Evolutionary conservation across 2,113 vertebrate species (phyloP), one percentile per base, ranked within the genome.

Genomic region (Tichodroma muraria): DNA sequence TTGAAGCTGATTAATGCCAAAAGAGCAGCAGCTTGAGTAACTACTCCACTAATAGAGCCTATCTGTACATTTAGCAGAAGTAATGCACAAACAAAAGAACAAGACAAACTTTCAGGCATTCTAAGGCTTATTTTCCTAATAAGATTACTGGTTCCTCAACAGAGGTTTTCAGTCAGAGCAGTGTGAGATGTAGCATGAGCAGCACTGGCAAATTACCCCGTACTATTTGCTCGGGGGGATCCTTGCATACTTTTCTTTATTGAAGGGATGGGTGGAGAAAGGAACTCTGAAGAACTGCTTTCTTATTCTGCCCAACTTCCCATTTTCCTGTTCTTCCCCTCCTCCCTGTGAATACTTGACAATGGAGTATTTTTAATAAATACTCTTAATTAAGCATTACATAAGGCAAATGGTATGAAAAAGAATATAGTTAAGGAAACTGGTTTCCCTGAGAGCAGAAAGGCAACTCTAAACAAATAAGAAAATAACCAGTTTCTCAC

Each of bases 241-340:
- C 88, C 92, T 90, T 80, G 80, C 92, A 96, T 90, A 69, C 23
- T 94, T 96, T 90, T 83, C 88, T 88, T 89, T 86, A 93, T 47
- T 94, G 72, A 86, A 80, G 76, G 31, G 80, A 66, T 90, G 88
- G 94, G 95, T 94, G 94, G 83, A 80, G 92, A 92, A 94, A 88
- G 76, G 76, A 96, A 90, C 82, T 88, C 63, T 53, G 30, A 54
- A 82, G 75, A 95, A 88, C 85, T 93, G 68, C 82, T 83, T 95
- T 94, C 72, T 88, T 93, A 88, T 33, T 92, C 88, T 90, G 85
- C 92, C 85, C 88, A 90, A 86, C 82, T 95, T 95, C 88, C 54
- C 88, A 95, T 90, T 80, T 92, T 88, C 95, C 90, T 84, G 69
- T 86, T 96, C 92, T 92, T 88, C 85, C 72, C 60, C 92, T 96